phyloP scores from a whole-genome alignment of 2,113 vertebrate species.

The Semnornis frantzii region DNA sequence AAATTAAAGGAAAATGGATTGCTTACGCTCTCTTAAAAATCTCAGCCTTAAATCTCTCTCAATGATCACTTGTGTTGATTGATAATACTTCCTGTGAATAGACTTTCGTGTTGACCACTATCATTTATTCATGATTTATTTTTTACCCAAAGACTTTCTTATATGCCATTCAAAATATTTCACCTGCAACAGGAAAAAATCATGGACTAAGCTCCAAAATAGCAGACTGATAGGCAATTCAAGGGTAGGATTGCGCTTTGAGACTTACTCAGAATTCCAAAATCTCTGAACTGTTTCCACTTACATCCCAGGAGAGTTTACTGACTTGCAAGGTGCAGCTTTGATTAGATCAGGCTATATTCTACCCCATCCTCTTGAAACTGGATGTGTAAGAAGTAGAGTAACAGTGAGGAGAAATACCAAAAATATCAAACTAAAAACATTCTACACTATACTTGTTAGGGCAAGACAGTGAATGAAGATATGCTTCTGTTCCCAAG shows the following conservation, averaged over 20 bases:
- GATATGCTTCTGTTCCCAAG: not conserved
- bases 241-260: not conserved
- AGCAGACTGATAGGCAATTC: conserved; percentile 9
- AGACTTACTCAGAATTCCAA: not conserved
- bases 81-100: conserved; percentile 29
- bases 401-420: not conserved
- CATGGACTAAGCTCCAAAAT: not conserved
- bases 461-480: not conserved
- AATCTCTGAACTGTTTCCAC: not conserved
- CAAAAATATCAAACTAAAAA: not conserved
- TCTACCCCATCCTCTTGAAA: not conserved
- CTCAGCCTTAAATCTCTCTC: conserved; percentile 28
- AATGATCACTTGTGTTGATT: conserved; percentile 12
- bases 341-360: not conserved
- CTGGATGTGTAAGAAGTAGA: not conserved
- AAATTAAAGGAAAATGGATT: conserved; percentile 15
- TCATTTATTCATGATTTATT: conserved; percentile 48
- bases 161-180: conserved; percentile 26
- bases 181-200: not conserved
- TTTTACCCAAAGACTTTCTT: conserved; percentile 4
- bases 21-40: not conserved
- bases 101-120: conserved; percentile 36
- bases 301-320: not conserved
- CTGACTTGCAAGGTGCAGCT: not conserved
- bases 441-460: rapidly evolving